phyloP scores from a whole-genome alignment of 2,797 vertebrate species.

The Tragopan temminckii region DNA sequence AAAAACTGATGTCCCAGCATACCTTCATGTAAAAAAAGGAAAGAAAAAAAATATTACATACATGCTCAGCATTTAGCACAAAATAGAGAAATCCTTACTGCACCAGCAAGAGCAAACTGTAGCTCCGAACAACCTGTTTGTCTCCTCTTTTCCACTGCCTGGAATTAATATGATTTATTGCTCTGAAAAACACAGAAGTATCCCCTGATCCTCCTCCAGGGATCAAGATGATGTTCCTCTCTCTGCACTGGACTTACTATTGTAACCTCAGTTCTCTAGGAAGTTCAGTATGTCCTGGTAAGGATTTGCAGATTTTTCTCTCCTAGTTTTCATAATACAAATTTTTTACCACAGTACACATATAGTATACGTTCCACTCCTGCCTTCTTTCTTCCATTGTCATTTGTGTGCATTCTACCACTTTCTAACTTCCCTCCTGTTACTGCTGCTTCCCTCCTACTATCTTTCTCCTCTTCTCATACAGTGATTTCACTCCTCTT shows the following conservation, averaged over 20 bases:
- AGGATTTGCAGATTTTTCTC: not conserved
- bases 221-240: not conserved
- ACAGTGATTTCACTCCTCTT: not conserved
- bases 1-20: not conserved
- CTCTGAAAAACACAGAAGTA: not conserved
- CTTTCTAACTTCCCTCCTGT: not conserved
- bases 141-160: not conserved
- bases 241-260: not conserved
- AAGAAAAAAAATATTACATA: too few species aligned
- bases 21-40: not conserved
- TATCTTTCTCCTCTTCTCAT: not conserved
- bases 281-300: not conserved
- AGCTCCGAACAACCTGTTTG: not conserved
- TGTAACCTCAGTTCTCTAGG: not conserved
- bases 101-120: not conserved
- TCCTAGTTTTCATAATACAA: not conserved
- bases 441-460: not conserved
- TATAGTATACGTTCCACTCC: not conserved
- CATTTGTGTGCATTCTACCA: not conserved
- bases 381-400: rapidly evolving
- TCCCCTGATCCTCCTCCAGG: not conserved
- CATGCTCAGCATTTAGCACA: not conserved
- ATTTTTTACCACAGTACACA: not conserved
- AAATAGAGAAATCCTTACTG: not conserved
- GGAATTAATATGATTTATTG: not conserved